Evolutionary conservation across 2,113 vertebrate species (phyloP).

Genomic region (Trachemys scripta): DNA sequence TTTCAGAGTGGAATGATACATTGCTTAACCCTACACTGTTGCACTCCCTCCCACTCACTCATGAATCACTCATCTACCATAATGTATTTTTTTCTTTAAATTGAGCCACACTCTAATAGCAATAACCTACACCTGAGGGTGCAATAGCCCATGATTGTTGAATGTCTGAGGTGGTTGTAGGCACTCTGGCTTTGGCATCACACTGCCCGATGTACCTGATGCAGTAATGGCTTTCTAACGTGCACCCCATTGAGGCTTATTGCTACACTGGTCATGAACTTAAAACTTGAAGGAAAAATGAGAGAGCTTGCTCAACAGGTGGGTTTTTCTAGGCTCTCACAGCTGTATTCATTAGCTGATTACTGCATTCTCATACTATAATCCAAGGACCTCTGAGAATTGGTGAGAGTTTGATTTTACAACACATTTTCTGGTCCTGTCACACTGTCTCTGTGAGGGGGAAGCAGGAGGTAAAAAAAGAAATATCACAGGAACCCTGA

Average conservation of each 20-base stretch:
- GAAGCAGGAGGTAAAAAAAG: background rate
- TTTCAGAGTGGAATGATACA: background rate
- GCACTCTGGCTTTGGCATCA: background rate
- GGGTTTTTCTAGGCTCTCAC: background rate
- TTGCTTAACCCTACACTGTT: background rate
- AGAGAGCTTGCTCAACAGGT: background rate
- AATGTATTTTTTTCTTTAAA: background rate
- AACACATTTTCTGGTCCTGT: constrained; percentile 32
- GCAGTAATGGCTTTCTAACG: background rate
- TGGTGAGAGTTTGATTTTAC: background rate
- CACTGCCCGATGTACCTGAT: background rate
- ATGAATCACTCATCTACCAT: background rate
- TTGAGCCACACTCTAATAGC: background rate
- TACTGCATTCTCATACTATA: constrained; percentile 28
- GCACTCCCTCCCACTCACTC: background rate
- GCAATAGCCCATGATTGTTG: background rate
- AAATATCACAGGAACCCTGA: background rate
- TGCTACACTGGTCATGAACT: constrained; percentile 42
- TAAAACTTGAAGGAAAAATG: constrained; percentile 60
- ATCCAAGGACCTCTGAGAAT: background rate
- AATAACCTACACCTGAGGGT: background rate
- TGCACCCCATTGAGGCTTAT: background rate
- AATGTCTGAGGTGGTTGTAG: background rate
- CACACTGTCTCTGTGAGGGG: background rate
- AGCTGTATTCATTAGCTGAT: constrained; percentile 30